Conservation (phyloP, 2,797 vertebrate genomes). For the Dipus sagitta region DNA sequence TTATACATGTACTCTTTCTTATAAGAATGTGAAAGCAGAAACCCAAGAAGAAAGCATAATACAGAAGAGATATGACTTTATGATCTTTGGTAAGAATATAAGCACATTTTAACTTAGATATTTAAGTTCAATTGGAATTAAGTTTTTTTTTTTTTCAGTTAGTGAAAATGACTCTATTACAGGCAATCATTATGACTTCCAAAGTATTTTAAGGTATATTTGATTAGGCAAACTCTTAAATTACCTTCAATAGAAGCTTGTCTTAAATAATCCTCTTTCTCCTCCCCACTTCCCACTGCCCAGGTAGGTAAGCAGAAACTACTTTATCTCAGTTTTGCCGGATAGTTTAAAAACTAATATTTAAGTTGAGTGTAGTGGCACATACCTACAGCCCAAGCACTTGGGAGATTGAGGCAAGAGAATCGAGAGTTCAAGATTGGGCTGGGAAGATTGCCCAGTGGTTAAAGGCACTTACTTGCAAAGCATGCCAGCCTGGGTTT, state of each 20-base stretch:
- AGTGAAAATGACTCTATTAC: slow-evolving; percentile 5
- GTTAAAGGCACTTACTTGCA: neutral
- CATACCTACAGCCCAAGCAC: neutral
- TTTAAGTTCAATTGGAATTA: slow-evolving; percentile 29
- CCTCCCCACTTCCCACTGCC: neutral
- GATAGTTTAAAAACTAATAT: slow-evolving; percentile 33
- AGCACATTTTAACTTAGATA: neutral
- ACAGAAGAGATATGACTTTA: slow-evolving; percentile 83
- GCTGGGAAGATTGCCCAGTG: neutral
- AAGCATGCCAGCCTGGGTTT: neutral
- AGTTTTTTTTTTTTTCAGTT: neutral
- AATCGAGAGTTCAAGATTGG: neutral
- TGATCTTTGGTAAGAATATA: slow-evolving; percentile 86
- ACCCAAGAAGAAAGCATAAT: slow-evolving; percentile 81
- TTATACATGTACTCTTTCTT: slow-evolving; percentile 87
- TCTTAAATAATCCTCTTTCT: slow-evolving; percentile 22
- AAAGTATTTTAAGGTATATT: slow-evolving; percentile 8
- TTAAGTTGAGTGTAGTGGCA: neutral
- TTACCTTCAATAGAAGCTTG: slow-evolving; percentile 1
- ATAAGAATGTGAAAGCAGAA: slow-evolving; percentile 82
- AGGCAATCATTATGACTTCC: neutral
- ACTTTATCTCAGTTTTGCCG: slow-evolving; percentile 43
- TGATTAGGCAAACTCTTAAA: slow-evolving; percentile 47
- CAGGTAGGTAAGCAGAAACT: slow-evolving; percentile 1
- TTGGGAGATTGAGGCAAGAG: neutral